Percentiles rank a stretch among this genome's conserved stretches.
phyloP scores from a whole-genome alignment of 2,113 vertebrate genomes.

The Motacilla alba region DNA sequence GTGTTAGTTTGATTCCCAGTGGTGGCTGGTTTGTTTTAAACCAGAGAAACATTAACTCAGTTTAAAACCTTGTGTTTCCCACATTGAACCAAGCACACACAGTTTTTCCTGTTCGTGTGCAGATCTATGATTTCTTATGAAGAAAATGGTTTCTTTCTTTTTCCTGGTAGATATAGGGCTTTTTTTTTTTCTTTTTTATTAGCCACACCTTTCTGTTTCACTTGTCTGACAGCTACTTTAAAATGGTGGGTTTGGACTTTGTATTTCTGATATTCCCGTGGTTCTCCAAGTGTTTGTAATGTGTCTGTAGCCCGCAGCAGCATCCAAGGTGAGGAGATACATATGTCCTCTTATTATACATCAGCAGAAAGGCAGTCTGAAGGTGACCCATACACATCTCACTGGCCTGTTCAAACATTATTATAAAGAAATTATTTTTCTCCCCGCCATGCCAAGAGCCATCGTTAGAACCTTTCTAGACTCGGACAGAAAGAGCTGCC shows the following conservation, averaged over 20 bases:
- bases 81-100: not conserved
- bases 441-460: not conserved
- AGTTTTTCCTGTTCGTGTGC: not conserved
- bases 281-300: not conserved
- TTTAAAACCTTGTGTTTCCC: not conserved
- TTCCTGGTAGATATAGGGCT: not conserved
- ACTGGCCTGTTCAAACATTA: not conserved
- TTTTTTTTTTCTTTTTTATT: not conserved
- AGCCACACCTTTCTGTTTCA: not conserved
- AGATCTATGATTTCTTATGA: not conserved
- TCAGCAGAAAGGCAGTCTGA: not conserved
- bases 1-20: not conserved
- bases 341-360: accelerated
- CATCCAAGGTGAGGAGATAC: not conserved
- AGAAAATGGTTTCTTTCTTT: not conserved
- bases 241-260: not conserved
- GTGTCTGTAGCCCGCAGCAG: not conserved
- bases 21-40: not conserved
- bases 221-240: not conserved
- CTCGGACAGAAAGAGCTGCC: not conserved
- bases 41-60: not conserved
- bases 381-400: not conserved
- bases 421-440: not conserved
- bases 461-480: not conserved
- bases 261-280: not conserved